Evolutionary conservation across 1,140 invertebrate species (phyloP).

Genomic region (Formica exsecta): DNA sequence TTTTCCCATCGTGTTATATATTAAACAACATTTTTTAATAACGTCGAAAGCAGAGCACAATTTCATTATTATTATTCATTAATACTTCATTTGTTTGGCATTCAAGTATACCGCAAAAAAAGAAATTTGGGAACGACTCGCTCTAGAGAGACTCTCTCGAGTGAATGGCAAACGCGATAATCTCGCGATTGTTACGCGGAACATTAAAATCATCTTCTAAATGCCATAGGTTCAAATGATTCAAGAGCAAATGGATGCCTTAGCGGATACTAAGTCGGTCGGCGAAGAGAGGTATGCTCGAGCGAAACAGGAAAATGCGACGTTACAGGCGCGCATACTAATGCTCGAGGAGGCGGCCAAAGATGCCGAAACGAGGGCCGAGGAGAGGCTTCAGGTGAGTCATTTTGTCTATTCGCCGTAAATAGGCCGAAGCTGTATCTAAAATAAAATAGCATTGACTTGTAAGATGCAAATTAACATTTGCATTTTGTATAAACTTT

Average conservation of each 20-base stretch:
- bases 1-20: too few relatives aligned
- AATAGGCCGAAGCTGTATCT: background rate
- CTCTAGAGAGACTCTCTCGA: background rate
- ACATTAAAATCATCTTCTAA: background rate
- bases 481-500: background rate
- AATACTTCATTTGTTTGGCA: background rate
- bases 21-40: too few relatives aligned
- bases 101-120: background rate
- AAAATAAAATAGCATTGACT: background rate
- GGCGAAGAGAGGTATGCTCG: conserved; percentile 94
- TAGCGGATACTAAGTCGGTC: conserved; percentile 94
- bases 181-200: background rate
- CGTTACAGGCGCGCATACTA: conserved; percentile 94
- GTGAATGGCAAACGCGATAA: background rate
- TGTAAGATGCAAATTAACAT: background rate
- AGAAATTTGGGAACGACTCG: background rate
- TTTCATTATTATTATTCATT: too few relatives aligned
- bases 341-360: conserved; percentile 97
- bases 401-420: background rate
- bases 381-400: conserved; percentile 90
- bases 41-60: too few relatives aligned
- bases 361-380: conserved; percentile 94
- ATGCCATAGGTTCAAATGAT: conserved; percentile 93
- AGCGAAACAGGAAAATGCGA: conserved; percentile 96
- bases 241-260: conserved; percentile 95